phyloP scores from a whole-genome alignment of 2,797 vertebrate genomes.

The Tympanoctomys barrerae region DNA sequence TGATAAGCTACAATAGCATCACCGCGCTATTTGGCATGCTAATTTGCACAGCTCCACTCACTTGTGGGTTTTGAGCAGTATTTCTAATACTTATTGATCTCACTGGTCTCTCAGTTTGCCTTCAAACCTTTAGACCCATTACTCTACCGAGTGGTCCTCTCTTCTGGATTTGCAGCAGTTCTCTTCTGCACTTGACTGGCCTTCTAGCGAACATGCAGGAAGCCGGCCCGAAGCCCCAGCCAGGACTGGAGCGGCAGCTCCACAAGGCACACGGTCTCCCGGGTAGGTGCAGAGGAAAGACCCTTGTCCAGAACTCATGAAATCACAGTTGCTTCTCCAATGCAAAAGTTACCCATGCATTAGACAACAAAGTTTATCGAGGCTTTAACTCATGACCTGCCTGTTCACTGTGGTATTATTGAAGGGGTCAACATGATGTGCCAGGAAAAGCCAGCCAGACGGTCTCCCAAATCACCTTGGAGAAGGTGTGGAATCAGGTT shows the following conservation, averaged over 20 bases:
- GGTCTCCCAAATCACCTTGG: background rate
- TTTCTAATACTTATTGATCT: background rate
- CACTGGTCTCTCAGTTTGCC: background rate
- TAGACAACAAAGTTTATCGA: background rate
- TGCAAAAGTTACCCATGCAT: background rate
- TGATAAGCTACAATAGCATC: background rate
- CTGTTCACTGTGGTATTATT: background rate
- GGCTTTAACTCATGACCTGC: background rate
- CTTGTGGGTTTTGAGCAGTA: background rate
- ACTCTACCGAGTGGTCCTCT: background rate
- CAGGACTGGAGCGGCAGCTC: background rate
- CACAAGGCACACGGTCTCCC: background rate
- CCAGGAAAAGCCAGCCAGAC: background rate
- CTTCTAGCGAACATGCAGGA: accelerated
- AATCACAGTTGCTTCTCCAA: background rate
- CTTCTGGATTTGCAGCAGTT: background rate
- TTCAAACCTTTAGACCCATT: background rate
- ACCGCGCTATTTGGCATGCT: background rate
- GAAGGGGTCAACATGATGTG: background rate
- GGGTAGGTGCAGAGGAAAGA: background rate
- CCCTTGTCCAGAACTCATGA: background rate
- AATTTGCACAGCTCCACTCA: background rate
- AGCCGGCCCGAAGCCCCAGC: too few relatives aligned
- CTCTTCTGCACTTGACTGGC: background rate
- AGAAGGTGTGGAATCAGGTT: background rate